Evolutionary conservation across 2,797 vertebrate genomes (phyloP), one percentile per base, ranked within the genome.

Genomic region (Netta rufina): DNA sequence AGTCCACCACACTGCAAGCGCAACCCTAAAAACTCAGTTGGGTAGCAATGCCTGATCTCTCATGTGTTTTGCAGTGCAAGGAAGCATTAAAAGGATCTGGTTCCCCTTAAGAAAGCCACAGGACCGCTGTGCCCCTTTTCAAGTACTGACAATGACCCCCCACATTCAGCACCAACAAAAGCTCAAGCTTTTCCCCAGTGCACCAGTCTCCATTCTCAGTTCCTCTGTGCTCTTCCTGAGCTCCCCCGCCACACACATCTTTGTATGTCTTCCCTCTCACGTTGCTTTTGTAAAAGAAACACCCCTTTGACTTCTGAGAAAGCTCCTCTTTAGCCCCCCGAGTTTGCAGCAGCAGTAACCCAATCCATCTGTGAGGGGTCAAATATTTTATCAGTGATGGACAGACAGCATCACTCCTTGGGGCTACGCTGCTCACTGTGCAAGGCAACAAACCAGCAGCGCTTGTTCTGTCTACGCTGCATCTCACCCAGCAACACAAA

Each of bases 241-340:
- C 7, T 20, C 8, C 32, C 13, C 13, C 4, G 27, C 51, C 51
- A 53, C 51, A 30, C 58, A 62, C 15, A 33, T 36, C 60, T 28
- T 1, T 39, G 15, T 39, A 16, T 0, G 0, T 47, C 36, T 32
- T 88, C 62, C 43, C 30, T 49, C 43, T 61, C 32, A 6, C 5
- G 4, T 30, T 32, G 8, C 22, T 53, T 79, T 7, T 43, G n/a
- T 43, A 16, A 8, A 47, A 24, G 19, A 56, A 73, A 51, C 38
- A 56, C 51, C 5, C 14, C 19, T 13, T 22, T 22, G 38, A 53
- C 24, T 30, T 5, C 5, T 33, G 24, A 43, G 32, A 43, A 36
- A 74, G 20, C 65, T 43, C 8, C 24, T 64, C 60, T 76, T 47
- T 4, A 73, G 16, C 9, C 9, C 7, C 41, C 45, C 24, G 4